Percentiles rank a stretch among this genome's conserved stretches.
These are phyloP conservation scores for Etheostoma perlongum DNA, from an alignment of 2,797 vertebrate genomes.

Conservation along the genomic window DNA sequence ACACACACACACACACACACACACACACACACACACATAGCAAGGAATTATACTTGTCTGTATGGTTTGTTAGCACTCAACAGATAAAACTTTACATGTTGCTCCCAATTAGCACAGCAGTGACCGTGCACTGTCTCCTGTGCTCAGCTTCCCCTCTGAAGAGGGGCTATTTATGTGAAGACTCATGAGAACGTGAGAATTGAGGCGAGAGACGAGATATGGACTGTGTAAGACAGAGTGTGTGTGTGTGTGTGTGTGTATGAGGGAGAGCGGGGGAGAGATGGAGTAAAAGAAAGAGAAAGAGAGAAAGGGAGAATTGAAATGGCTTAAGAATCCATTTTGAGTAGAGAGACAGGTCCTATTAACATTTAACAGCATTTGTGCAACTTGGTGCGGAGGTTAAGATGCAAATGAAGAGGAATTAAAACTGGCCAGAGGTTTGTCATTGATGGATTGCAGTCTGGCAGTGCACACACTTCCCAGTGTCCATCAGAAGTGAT, in stretches of 20 bases:
- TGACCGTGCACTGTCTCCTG: constrained; percentile 95
- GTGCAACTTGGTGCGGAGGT: constrained; percentile 99
- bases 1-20: constrained; percentile 18
- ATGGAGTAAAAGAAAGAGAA: constrained; percentile 68
- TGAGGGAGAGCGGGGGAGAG: constrained; percentile 47
- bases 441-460: constrained; percentile 99
- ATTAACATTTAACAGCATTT: constrained; percentile 99
- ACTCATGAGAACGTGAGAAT: constrained; percentile 84
- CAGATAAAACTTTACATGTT: constrained; percentile 99
- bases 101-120: constrained; percentile 99
- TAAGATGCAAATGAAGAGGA: constrained; percentile 99
- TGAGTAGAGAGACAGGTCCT: constrained; percentile 99
- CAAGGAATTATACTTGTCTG: constrained; percentile 88
- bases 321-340: constrained; percentile 99
- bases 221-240: constrained; percentile 70
- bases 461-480: constrained; percentile 99
- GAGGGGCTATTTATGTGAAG: constrained; percentile 95
- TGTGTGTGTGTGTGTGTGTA: constrained; percentile 37
- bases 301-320: constrained; percentile 91
- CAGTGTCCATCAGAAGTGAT: constrained; percentile 99
- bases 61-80: constrained; percentile 97
- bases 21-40: constrained; percentile 31
- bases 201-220: constrained; percentile 77
- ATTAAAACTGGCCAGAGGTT: constrained; percentile 99
- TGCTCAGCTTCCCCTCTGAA: constrained; percentile 94